Conservation (phyloP, 2,797 vertebrate species). For the Loriculus beryllinus region DNA sequence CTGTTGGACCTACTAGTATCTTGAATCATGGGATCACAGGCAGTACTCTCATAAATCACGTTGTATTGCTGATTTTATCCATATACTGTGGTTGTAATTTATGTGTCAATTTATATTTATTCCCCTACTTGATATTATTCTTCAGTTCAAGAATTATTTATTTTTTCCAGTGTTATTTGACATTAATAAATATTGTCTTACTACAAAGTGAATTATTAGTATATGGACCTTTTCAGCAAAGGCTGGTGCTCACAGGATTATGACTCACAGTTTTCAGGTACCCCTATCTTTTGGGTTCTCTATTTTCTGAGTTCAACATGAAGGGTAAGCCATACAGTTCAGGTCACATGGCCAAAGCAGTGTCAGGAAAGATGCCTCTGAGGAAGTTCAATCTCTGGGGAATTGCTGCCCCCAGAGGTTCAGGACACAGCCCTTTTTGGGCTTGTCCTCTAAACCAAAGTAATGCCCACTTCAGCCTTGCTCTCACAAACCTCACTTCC, state of each 20-base stretch:
- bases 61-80: slow-evolving; percentile 39
- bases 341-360: not conserved
- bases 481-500: not conserved
- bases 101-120: slow-evolving; percentile 49
- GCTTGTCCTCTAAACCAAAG: not conserved
- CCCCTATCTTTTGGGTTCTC: not conserved
- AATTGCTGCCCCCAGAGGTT: not conserved
- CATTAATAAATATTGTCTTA: slow-evolving; percentile 51
- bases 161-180: slow-evolving; percentile 21
- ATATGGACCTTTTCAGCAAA: not conserved
- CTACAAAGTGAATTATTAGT: slow-evolving; percentile 19
- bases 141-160: slow-evolving; percentile 12
- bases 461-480: not conserved
- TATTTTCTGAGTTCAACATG: not conserved
- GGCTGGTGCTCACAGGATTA: not conserved
- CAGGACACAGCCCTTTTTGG: not conserved
- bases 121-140: slow-evolving; percentile 22
- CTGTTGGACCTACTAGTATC: not conserved
- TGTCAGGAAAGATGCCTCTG: not conserved
- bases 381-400: not conserved
- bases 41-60: slow-evolving; percentile 34
- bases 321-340: not conserved
- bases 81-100: slow-evolving; percentile 38
- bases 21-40: slow-evolving; percentile 1
- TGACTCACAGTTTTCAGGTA: not conserved